These are phyloP conservation scores for Pilophorus perplexus DNA, from an alignment of 2,888 invertebrate genomes.

Conservation along the genomic window DNA sequence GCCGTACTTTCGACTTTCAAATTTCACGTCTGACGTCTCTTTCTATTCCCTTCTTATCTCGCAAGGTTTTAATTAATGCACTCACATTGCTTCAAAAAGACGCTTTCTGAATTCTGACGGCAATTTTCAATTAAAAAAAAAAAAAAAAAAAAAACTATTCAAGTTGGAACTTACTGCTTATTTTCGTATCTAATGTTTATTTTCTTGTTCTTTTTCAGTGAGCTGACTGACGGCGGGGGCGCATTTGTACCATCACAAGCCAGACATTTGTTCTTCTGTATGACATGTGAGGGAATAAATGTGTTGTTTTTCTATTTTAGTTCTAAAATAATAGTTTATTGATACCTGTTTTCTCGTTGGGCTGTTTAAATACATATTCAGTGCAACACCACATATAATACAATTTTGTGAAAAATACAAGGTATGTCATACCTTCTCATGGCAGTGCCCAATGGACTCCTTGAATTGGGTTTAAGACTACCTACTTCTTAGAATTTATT, in stretches of 20 bases:
- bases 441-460: background rate
- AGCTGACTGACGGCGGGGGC: conserved; percentile 32
- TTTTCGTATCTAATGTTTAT: conserved; percentile 1
- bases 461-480: background rate
- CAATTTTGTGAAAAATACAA: too few relatives aligned
- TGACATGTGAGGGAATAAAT: conserved; percentile 46
- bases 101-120: too few relatives aligned
- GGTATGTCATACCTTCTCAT: too few relatives aligned
- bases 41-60: background rate
- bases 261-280: conserved; percentile 37
- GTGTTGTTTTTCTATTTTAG: conserved; percentile 43
- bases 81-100: too few relatives aligned
- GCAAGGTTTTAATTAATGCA: too few relatives aligned
- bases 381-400: too few relatives aligned
- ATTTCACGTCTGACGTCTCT: background rate
- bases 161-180: background rate
- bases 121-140: too few relatives aligned
- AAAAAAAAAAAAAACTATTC: too few relatives aligned
- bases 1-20: too few relatives aligned
- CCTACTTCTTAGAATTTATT: background rate
- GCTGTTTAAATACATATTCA: too few relatives aligned
- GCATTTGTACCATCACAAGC: conserved; percentile 44
- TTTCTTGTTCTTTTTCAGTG: conserved; percentile 45
- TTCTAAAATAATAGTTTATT: conserved; percentile 3
- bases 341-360: background rate